A percentile compares a stretch with the other conserved stretches of the same genome.
These are phyloP conservation scores for Etheostoma spectabile DNA, from an alignment of 2,113 vertebrate genomes.

Conservation along the genomic window DNA sequence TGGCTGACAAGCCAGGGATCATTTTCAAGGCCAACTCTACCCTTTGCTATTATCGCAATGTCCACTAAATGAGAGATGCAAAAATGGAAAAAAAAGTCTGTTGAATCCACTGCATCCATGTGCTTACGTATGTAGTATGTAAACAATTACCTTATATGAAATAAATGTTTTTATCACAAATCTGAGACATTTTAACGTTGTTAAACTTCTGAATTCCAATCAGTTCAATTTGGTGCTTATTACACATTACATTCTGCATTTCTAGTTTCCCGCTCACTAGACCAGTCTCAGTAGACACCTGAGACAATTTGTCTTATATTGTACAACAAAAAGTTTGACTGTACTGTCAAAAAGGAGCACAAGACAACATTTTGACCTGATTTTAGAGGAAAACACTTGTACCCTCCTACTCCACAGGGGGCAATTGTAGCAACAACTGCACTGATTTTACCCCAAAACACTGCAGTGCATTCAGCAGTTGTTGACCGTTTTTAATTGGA, in stretches of 20 bases:
- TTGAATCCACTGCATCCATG: conserved; percentile 79
- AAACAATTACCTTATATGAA: conserved; percentile 84
- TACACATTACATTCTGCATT: conserved; percentile 37
- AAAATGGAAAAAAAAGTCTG: conserved; percentile 66
- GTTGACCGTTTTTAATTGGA: conserved; percentile 13
- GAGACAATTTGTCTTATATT: conserved; percentile 26
- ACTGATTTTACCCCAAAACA: conserved; percentile 24
- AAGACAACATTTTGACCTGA: conserved; percentile 22
- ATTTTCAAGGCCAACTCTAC: conserved; percentile 64
- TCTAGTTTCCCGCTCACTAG: conserved; percentile 39
- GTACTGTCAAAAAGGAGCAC: conserved; percentile 31
- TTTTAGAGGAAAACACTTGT: background rate
- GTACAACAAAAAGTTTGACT: background rate
- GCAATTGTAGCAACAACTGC: background rate
- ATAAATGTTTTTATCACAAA: conserved; percentile 87
- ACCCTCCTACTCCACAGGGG: background rate
- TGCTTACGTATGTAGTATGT: conserved; percentile 85
- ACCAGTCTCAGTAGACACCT: conserved; percentile 30
- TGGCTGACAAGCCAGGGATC: conserved; percentile 66
- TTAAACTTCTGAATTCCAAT: conserved; percentile 70
- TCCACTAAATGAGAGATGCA: conserved; percentile 72
- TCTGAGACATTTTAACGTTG: conserved; percentile 78
- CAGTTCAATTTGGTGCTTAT: conserved; percentile 64
- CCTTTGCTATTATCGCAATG: conserved; percentile 71
- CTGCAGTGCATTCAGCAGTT: conserved; percentile 12